Conservation (phyloP, 2,797 vertebrate species). For the Lepilemur septentrionalis region DNA sequence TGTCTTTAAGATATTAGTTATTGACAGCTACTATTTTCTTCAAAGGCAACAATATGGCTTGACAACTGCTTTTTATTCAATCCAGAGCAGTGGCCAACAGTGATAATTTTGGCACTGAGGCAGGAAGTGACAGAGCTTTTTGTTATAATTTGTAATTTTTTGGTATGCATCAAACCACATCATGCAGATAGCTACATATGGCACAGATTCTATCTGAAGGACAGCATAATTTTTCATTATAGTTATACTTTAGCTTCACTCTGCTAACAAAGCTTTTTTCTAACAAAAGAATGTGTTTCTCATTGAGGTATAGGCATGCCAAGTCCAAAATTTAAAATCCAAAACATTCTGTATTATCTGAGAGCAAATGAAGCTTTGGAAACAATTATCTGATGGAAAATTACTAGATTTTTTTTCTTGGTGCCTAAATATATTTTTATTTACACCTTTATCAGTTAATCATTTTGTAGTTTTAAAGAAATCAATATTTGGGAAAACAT, state of each 20-base stretch:
- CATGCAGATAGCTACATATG: neutral
- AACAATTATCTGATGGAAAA: conserved; percentile 71
- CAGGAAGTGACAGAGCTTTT: conserved; percentile 34
- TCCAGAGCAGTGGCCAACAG: neutral
- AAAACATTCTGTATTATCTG: conserved; percentile 70
- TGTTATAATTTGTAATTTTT: neutral
- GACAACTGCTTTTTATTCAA: conserved; percentile 34
- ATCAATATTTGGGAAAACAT: conserved; percentile 34
- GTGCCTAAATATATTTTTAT: conserved; percentile 45
- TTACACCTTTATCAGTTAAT: conserved; percentile 52
- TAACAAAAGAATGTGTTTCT: conserved; percentile 61
- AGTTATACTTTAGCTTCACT: conserved; percentile 43
- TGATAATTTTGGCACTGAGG: neutral
- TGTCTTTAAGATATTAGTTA: neutral
- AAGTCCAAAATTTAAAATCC: conserved; percentile 67
- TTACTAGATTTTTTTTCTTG: conserved; percentile 35
- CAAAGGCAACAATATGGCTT: neutral
- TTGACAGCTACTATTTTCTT: conserved; percentile 1
- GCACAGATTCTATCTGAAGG: neutral
- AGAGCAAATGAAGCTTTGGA: conserved; percentile 59
- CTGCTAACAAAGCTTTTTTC: conserved; percentile 36
- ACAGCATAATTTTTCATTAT: conserved; percentile 32
- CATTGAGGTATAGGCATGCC: conserved; percentile 52
- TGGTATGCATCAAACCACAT: neutral
- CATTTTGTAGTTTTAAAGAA: conserved; percentile 53